Base-by-base conservation (phyloP, 2,113 vertebrate genomes). In the Polypterus bichir region DNA sequence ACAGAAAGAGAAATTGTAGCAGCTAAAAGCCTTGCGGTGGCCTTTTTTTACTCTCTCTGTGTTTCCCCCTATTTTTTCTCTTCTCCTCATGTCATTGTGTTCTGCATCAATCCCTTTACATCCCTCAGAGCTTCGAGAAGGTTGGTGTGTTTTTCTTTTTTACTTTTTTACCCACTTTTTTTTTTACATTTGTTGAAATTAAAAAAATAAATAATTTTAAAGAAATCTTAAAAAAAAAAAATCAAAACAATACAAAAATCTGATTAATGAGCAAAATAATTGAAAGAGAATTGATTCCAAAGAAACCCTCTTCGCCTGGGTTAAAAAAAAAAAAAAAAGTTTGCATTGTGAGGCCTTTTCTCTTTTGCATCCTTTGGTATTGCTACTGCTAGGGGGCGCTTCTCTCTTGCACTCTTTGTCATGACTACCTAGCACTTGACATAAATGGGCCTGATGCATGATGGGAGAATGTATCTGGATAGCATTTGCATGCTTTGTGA, bases 71-170 rank as follows among this genome's bases (percentile, higher is more conserved):
- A 92, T 96, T 92, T 97, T 96, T 94, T 98, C 92, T 97, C 93
- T 96, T 90, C 88, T 96, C 89, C 94, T 93, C 96, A 97, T 97
- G 94, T 98, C 96, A 98, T 98, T 98, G 94, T 98, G 93, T 97
- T 96, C 93, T 85, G 96, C 96, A 98, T 98, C 96, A 92, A 98
- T 91, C 93, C 93, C 89, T 93, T 97, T 92, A 94, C 96, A 97
- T 97, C 91, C 96, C 96, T 93, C 96, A 98, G 96, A 97, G 91
- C 96, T 97, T 92, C 96, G 96, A 98, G 96, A 98, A 98, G 96
- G 96, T 97, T 97, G 96, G 96, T 98, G 96, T 98, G 92, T 92
- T 94, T 96, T 97, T 93, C 89, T 91, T 94, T 97, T 97, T 95
- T 91, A 93, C 93, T 97, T 98, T 97, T 94, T 95, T 94, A 96